phyloP scores from a whole-genome alignment of 2,113 vertebrate genomes.

The Capricornis sumatraensis region DNA sequence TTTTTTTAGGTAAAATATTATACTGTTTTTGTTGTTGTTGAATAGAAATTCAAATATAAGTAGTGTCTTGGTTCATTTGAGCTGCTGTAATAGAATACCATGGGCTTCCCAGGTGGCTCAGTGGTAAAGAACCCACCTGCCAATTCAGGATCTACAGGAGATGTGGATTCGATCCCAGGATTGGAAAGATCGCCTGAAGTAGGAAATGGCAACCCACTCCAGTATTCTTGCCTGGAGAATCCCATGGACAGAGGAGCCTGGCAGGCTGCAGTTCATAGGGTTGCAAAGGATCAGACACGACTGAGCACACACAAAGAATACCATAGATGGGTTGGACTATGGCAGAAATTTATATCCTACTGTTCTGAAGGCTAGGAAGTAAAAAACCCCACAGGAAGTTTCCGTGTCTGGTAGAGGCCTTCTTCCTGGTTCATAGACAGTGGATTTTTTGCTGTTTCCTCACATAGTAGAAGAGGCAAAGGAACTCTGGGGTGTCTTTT shows the following conservation, averaged over 20 bases:
- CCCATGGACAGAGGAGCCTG: neutral
- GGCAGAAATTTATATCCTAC: neutral
- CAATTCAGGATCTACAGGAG: neutral
- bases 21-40: neutral
- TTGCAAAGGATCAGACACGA: neutral
- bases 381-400: neutral
- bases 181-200: neutral
- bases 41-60: neutral
- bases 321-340: neutral
- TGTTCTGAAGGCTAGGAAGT: neutral
- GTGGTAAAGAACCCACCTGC: neutral
- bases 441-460: neutral
- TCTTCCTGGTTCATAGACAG: neutral
- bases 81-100: neutral
- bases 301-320: neutral
- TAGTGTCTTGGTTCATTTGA: neutral
- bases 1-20: neutral
- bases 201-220: neutral
- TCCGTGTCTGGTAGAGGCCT: neutral
- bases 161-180: neutral
- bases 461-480: neutral
- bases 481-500: neutral
- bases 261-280: neutral
- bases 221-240: neutral
- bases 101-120: neutral